phyloP scores from a whole-genome alignment of 2,888 invertebrate species.

The Gibbula magus region DNA sequence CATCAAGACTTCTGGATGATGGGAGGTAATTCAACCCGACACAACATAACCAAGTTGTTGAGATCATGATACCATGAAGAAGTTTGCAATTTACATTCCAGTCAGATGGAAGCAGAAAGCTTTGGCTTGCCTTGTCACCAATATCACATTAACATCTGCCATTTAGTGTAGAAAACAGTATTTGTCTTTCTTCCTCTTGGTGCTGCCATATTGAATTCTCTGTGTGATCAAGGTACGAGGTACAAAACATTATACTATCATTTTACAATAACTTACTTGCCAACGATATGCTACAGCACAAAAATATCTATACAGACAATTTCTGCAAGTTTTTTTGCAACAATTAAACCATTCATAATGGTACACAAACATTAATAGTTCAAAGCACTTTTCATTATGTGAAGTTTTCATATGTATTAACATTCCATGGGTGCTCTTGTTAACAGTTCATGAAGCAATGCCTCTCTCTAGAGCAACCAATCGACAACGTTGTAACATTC shows the following conservation, averaged over 20 bases:
- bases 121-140: no score
- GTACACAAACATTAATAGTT: slow-evolving; percentile 21
- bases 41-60: no score
- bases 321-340: not conserved
- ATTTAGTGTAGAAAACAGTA: no score
- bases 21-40: no score
- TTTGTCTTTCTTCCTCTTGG: slow-evolving; percentile 6
- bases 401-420: slow-evolving; percentile 2
- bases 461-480: not conserved
- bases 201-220: slow-evolving; percentile 24
- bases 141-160: no score
- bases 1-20: no score
- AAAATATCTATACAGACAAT: slow-evolving; percentile 20
- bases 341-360: slow-evolving; percentile 15
- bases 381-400: slow-evolving; percentile 22
- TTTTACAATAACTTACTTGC: slow-evolving; percentile 18
- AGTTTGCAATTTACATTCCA: no score
- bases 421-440: not conserved
- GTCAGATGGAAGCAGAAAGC: no score
- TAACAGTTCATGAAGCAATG: slow-evolving; percentile 5
- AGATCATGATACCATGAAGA: no score
- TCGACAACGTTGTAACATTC: not conserved
- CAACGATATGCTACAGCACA: slow-evolving; percentile 16
- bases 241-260: slow-evolving; percentile 14
- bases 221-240: slow-evolving; percentile 7